Evolutionary conservation across 2,888 invertebrate species (phyloP).

Genomic region (Elaeidobius kamerunicus): DNA sequence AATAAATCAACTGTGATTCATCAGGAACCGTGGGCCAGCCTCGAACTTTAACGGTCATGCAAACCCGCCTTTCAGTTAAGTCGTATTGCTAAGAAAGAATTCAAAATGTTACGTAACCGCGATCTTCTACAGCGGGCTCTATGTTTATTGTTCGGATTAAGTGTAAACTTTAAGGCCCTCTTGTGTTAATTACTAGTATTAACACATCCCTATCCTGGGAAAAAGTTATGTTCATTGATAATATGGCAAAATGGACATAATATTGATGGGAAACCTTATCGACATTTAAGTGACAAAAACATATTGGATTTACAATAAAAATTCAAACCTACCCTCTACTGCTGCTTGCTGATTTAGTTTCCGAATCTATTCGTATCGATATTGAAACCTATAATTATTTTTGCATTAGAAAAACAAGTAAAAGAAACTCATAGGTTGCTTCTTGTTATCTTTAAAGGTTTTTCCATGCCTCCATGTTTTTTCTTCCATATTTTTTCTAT

Average conservation of each 20-base stretch:
- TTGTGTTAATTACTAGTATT: conserved; percentile 23
- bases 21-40: conserved; percentile 2
- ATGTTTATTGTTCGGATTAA: conserved; percentile 36
- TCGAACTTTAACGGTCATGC: conserved; percentile 17
- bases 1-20: no score
- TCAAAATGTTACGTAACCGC: conserved; percentile 45
- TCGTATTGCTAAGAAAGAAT: conserved; percentile 44
- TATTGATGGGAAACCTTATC: conserved; percentile 1
- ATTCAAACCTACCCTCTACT: no score
- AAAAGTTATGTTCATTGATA: conserved; percentile 13
- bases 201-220: conserved; percentile 9
- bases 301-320: no score
- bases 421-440: no score
- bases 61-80: conserved; percentile 23
- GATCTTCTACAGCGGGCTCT: conserved; percentile 27
- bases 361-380: no score
- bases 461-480: no score
- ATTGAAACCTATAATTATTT: no score
- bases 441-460: no score
- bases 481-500: no score
- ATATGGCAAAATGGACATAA: neutral
- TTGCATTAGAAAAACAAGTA: no score
- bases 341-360: no score
- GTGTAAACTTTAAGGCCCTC: conserved; percentile 28
- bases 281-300: no score